Evolutionary conservation across 2,888 invertebrate species (phyloP), one percentile per base, ranked within the genome.

Genomic region (Andricus curvator): DNA sequence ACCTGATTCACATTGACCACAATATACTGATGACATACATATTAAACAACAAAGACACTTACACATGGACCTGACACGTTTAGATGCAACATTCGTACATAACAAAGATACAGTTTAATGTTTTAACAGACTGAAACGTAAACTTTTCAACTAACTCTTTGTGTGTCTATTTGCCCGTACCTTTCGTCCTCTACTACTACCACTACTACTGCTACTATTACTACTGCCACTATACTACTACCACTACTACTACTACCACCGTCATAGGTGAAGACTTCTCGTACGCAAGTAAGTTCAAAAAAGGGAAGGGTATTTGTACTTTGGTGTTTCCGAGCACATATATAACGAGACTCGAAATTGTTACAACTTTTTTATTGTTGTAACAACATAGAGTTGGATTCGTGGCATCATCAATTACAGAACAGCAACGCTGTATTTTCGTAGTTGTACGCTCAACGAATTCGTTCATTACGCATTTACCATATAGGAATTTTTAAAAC

Each of bases 201-300:
- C 83, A 85, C 74, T 74, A 74, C n/a, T 56, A 74, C 56, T 74
- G 33, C 84, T 82, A 86, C 82, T 44, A 80, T 87, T 87, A 85
- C 87, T 70, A 70, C 84, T 84, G 84, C 85, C 84, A 83, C 86
- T 84, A 83, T 87, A 85, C 84, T 84, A 85, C 86, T 84, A 83
- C 86, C 81, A 84, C 85, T 81, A 87, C 86, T 85, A 84, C 85
- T 83, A 85, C 82, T 78, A 83, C 88, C 86, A 85, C 87, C 62
- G 48, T 86, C 91, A 37, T 74, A 95, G 95, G 94, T 93, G 95
- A 95, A 93, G 95, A 95, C 93, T 94, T 94, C 94, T 94, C 94
- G 91, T 94, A 94, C 92, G 91, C 95, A 95, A 95, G 95, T 95
- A 95, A 95, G 95, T 86, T 84, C 81, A 83, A 81, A 79, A 81